Evolutionary conservation across 2,113 vertebrate genomes (phyloP).

Genomic region (Siniperca knerii): DNA sequence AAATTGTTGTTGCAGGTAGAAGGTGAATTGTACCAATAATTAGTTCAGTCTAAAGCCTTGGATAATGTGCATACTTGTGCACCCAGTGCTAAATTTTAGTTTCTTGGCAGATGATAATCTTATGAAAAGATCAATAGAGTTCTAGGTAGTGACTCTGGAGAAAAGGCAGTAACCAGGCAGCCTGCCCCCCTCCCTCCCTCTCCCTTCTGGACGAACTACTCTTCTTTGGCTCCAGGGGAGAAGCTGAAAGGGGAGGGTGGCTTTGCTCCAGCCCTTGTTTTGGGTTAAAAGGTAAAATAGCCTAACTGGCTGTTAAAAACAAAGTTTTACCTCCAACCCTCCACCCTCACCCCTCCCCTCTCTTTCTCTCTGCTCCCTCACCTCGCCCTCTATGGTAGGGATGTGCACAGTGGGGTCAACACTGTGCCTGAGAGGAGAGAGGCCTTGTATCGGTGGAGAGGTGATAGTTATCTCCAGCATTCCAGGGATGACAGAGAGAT

Average conservation of each 20-base stretch:
- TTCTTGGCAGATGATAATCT: constrained; percentile 77
- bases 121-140: constrained; percentile 57
- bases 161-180: constrained; percentile 41
- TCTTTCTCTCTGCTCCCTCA: constrained; percentile 25
- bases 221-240: constrained; percentile 61
- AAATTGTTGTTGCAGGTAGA: constrained; percentile 81
- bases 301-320: constrained; percentile 70
- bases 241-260: constrained; percentile 61
- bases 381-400: constrained; percentile 62
- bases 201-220: constrained; percentile 54
- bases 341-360: constrained; percentile 32
- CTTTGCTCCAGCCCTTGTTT: constrained; percentile 70
- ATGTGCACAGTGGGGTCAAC: constrained; percentile 74
- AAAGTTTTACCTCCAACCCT: constrained; percentile 61
- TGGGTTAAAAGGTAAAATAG: constrained; percentile 75
- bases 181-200: constrained; percentile 31
- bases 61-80: constrained; percentile 62
- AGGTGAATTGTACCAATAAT: constrained; percentile 77
- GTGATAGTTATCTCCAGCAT: constrained; percentile 94
- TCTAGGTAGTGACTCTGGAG: constrained; percentile 44
- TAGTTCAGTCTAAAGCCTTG: constrained; percentile 72
- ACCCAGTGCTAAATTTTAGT: constrained; percentile 51
- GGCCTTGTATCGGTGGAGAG: constrained; percentile 87
- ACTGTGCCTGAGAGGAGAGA: constrained; percentile 68
- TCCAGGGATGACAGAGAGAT: constrained; percentile 91